These are phyloP conservation scores for Chamaetylas fuelleborni DNA, from an alignment of 2,113 vertebrate species.

Conservation along the genomic window DNA sequence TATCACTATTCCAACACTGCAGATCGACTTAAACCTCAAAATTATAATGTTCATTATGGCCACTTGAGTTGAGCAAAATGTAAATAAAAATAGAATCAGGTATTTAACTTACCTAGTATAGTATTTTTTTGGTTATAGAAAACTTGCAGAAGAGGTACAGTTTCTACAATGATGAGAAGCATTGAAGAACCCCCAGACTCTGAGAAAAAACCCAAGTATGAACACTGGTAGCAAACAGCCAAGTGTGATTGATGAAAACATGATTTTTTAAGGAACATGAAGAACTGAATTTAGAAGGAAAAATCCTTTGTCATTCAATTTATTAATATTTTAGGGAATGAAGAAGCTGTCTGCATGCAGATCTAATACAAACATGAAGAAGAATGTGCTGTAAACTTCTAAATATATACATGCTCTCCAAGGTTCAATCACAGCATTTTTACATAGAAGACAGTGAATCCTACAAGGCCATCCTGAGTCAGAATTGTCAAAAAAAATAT, in stretches of 20 bases:
- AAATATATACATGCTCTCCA: neutral
- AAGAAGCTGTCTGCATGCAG: neutral
- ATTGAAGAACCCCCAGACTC: neutral
- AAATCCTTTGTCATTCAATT: neutral
- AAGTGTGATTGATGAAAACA: neutral
- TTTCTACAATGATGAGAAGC: neutral
- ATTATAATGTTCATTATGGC: neutral
- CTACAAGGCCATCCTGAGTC: neutral
- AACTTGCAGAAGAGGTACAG: neutral
- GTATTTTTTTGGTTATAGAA: neutral
- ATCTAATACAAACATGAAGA: neutral
- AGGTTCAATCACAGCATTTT: neutral
- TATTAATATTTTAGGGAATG: neutral
- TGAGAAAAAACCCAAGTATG: accelerated
- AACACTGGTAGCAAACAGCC: neutral
- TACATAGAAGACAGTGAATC: neutral
- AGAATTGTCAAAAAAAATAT: neutral
- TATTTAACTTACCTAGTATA: neutral
- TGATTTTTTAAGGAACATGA: neutral
- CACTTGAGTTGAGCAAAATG: neutral
- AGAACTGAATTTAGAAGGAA: neutral
- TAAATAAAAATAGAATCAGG: neutral
- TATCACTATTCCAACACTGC: neutral
- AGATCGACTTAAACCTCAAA: neutral
- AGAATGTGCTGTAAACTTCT: neutral